Evolutionary conservation across 2,113 vertebrate genomes (phyloP).

Genomic region (Python bivittatus): DNA sequence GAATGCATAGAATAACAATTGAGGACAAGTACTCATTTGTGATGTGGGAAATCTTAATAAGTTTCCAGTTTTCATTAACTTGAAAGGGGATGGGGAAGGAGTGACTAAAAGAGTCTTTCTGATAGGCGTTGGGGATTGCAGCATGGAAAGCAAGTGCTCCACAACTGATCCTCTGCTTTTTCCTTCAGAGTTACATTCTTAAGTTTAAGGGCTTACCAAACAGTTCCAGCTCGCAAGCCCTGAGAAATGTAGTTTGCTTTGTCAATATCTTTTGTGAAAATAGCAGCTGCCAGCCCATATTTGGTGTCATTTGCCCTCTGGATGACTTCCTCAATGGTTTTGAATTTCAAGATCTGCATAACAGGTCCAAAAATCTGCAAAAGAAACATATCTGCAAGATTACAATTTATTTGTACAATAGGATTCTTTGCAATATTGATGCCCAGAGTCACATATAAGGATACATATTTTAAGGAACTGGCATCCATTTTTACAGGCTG

Average conservation of each 20-base stretch:
- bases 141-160: not conserved
- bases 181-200: not conserved
- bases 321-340: conserved; percentile 87
- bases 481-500: accelerated
- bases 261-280: conserved; percentile 92
- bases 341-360: conserved; percentile 97
- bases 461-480: not conserved
- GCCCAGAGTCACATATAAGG: not conserved
- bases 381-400: not conserved
- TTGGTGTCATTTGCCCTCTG: conserved; percentile 87
- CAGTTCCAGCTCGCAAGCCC: conserved; percentile 86
- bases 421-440: not conserved
- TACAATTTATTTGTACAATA: not conserved
- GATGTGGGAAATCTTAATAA: not conserved
- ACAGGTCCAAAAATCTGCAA: conserved; percentile 95
- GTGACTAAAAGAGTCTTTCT: not conserved
- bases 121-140: not conserved
- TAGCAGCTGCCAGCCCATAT: conserved; percentile 90
- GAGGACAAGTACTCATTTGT: not conserved
- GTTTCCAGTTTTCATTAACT: not conserved
- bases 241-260: conserved; percentile 89
- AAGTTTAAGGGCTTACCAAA: conserved; percentile 80
- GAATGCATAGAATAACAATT: not conserved
- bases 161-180: too few relatives aligned
- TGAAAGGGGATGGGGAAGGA: not conserved